Evolutionary conservation across 2,888 invertebrate species (phyloP), one percentile per base, ranked within the genome.

Genomic region (Horisme vitalbata): DNA sequence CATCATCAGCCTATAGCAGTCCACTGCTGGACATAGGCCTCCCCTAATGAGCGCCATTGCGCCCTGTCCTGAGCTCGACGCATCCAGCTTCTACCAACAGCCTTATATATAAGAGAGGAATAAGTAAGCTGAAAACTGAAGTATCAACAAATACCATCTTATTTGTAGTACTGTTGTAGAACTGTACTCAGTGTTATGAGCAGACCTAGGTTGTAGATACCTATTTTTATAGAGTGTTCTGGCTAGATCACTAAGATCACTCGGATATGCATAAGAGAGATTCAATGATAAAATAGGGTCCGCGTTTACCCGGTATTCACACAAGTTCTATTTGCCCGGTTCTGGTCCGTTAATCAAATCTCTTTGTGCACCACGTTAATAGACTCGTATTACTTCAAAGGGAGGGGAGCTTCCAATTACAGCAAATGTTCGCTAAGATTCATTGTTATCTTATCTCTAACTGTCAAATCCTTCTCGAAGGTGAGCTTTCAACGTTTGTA

Each of bases 361-460:
- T 63, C 63, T 65, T 63, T 63, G 63, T 63, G 58, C 57, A 65
- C 56, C 45, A 27, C 50, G 37, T 34, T 49, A 52, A 48, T 56
- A 60, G 44, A 43, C 50, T 55, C 37, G 15, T 55, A 44, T 59
- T 57, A 65, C 57, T 63, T 63, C 61, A 68, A 68, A 68, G 64
- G 57, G 35, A 34, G 38, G 23, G 13, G 32, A 31, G 43, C 43
- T 49, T 47, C 49, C 53, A 55, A 55, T 58, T 55, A 59, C 52
- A 45, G 38, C 53, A 59, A 65, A 64, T 65, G 63, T 67, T 66
- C 63, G 61, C 59, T 57, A 59, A 63, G 57, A 58, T 57, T 65
- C 59, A 68, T 63, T 67, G 66, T 68, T 64, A 59, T 64, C 57
- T 71, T 68, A 70, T 65, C 65, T 65, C 45, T 39, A 49, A 60